Evolutionary conservation across 1,140 invertebrate genomes (phyloP).

Genomic region (Tachypleus tridentatus): DNA sequence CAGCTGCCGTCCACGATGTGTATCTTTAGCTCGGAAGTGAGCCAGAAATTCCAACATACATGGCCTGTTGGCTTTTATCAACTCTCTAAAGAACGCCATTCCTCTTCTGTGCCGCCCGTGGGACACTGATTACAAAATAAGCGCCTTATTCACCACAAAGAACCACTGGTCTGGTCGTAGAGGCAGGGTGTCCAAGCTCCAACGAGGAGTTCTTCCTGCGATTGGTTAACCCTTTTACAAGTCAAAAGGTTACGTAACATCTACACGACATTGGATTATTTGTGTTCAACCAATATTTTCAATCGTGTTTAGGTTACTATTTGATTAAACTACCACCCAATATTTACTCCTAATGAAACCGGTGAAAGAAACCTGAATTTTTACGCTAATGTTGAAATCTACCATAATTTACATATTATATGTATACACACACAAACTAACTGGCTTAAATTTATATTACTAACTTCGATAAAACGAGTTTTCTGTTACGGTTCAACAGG

Average conservation of each 20-base stretch:
- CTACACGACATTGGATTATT: conserved; percentile 35
- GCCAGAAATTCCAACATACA: conserved; percentile 54
- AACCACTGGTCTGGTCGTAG: conserved; percentile 48
- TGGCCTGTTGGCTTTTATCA: conserved; percentile 39
- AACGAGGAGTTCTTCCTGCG: neutral
- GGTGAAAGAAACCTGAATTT: conserved; percentile 11
- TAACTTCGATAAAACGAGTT: too few relatives aligned
- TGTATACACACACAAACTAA: too few relatives aligned
- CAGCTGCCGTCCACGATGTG: conserved; percentile 36
- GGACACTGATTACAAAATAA: conserved; percentile 41
- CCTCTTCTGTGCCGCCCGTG: conserved; percentile 39
- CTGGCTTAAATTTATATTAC: too few relatives aligned
- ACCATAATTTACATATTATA: too few relatives aligned
- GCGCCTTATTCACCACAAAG: conserved; percentile 54
- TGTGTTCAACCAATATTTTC: conserved; percentile 48
- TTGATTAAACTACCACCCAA: conserved; percentile 46
- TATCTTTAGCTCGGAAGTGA: conserved; percentile 48
- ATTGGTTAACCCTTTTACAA: conserved; percentile 3
- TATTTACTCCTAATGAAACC: conserved; percentile 40
- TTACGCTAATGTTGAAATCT: too few relatives aligned
- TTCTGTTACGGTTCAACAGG: too few relatives aligned
- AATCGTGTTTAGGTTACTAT: conserved; percentile 46
- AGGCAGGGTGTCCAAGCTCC: conserved; percentile 31
- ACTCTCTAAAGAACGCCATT: conserved; percentile 36
- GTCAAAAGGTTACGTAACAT: conserved; percentile 7